These are phyloP conservation scores for Australoheros scitulus DNA, from an alignment of 2,113 vertebrate genomes.

Conservation along the genomic window DNA sequence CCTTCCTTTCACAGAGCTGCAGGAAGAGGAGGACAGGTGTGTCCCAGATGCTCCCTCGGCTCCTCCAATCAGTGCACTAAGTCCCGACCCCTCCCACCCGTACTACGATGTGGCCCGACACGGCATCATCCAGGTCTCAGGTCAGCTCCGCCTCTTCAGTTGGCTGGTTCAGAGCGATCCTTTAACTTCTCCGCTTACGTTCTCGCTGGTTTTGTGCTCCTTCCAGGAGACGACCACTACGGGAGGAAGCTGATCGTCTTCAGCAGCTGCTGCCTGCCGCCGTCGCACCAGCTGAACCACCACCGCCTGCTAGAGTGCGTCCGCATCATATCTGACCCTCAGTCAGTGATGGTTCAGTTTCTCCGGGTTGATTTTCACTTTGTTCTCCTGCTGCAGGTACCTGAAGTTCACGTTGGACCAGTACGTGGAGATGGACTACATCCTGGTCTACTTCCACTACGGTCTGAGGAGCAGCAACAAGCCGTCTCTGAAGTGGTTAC, in stretches of 20 bases:
- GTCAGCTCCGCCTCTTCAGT: conserved; percentile 54
- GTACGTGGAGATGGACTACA: conserved; percentile 88
- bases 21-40: conserved; percentile 34
- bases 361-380: not conserved
- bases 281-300: conserved; percentile 88
- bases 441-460: conserved; percentile 86
- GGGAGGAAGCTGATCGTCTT: conserved; percentile 86
- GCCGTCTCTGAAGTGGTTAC: conserved; percentile 85
- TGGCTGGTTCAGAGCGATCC: not conserved
- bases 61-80: not conserved
- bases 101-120: conserved; percentile 89
- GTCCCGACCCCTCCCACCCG: conserved; percentile 78
- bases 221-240: conserved; percentile 84
- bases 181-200: not conserved
- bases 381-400: conserved; percentile 76
- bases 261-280: conserved; percentile 88
- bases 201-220: not conserved
- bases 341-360: not conserved
- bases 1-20: conserved; percentile 73
- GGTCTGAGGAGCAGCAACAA: conserved; percentile 87
- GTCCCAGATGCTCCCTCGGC: not conserved
- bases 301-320: conserved; percentile 86
- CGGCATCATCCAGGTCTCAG: conserved; percentile 87
- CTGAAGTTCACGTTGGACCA: conserved; percentile 87
- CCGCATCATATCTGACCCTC: not conserved